phyloP scores from a whole-genome alignment of 2,113 vertebrate genomes.

The Ptychochromis oligacanthus region DNA sequence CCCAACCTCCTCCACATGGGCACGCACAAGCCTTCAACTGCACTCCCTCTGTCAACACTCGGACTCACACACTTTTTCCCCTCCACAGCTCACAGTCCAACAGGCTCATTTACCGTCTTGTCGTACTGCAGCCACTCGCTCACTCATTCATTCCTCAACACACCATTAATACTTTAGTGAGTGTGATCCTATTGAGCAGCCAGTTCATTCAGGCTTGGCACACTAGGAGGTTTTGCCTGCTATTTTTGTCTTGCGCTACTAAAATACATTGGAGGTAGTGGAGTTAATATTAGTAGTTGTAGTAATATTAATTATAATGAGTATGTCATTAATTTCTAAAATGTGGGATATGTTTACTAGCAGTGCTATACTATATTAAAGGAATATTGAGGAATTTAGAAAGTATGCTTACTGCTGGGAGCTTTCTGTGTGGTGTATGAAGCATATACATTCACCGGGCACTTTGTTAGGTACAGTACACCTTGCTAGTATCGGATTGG shows the following conservation, averaged over 20 bases:
- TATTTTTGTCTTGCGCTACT: constrained; percentile 4
- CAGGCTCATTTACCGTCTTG: constrained; percentile 52
- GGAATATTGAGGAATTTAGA: background rate
- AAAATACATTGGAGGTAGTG: background rate
- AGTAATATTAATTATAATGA: background rate
- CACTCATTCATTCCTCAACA: constrained; percentile 47
- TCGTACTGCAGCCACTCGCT: constrained; percentile 34
- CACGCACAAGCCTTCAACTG: constrained; percentile 63
- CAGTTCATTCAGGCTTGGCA: constrained; percentile 16
- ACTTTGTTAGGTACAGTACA: background rate
- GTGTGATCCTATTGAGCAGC: constrained; percentile 36
- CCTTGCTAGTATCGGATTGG: background rate
- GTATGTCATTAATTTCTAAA: background rate
- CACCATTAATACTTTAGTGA: constrained; percentile 64
- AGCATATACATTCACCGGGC: background rate
- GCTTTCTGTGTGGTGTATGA: fast-evolving
- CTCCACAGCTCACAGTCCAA: constrained; percentile 2
- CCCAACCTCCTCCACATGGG: constrained; percentile 57
- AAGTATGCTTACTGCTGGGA: background rate
- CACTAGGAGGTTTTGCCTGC: background rate
- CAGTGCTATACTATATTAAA: background rate
- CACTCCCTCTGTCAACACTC: constrained; percentile 67
- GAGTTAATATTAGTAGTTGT: background rate
- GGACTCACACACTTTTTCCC: constrained; percentile 32
- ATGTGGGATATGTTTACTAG: background rate